Evolutionary conservation across 2,113 vertebrate genomes (phyloP).

Genomic region (Neodon shergylaensis): DNA sequence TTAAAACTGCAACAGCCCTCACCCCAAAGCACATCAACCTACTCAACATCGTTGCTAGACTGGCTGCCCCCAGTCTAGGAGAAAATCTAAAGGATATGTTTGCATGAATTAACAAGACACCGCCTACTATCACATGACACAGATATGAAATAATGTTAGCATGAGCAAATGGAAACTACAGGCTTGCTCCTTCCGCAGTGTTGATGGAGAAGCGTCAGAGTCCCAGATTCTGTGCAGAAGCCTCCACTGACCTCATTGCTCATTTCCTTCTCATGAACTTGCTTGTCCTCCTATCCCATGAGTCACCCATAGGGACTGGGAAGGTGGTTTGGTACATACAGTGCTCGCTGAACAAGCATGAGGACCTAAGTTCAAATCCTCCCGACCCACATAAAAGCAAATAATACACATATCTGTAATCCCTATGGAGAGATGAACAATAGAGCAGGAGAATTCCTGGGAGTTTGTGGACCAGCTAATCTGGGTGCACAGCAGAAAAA

Average conservation of each 20-base stretch:
- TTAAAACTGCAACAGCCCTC: neutral
- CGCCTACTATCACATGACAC: neutral
- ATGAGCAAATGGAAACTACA: neutral
- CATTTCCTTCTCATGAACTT: neutral
- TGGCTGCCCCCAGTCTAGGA: neutral
- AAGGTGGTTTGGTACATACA: neutral
- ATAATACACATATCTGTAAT: neutral
- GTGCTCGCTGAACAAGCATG: neutral
- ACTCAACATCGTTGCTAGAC: neutral
- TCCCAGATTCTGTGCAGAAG: neutral
- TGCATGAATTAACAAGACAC: slow-evolving; percentile 35
- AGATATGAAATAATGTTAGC: slow-evolving; percentile 17
- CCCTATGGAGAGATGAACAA: neutral
- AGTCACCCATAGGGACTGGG: neutral
- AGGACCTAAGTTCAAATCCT: neutral
- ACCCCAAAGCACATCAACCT: neutral
- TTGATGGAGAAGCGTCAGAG: neutral
- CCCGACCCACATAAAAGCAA: neutral
- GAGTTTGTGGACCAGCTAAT: neutral
- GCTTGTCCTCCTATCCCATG: neutral
- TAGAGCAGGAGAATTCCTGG: neutral
- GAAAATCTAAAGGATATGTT: slow-evolving; percentile 51
- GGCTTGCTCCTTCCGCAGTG: neutral
- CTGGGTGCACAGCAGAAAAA: neutral
- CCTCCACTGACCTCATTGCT: neutral